Base-by-base conservation (phyloP, 2,888 invertebrate species). In the Hyppa rectilinea region DNA sequence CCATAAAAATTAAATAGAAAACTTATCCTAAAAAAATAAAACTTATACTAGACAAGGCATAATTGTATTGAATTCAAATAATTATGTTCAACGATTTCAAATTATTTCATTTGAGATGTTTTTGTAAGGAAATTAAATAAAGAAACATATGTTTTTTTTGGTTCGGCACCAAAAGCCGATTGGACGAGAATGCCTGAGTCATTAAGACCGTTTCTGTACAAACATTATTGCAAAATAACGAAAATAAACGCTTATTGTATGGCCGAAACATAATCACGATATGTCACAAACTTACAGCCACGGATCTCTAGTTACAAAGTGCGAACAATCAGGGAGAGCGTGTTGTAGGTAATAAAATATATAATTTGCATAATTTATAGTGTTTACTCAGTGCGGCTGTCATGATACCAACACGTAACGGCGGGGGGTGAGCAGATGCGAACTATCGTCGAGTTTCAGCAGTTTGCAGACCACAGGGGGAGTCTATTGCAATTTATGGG, bases 281-380 rank as follows among this genome's bases (percentile, higher is more conserved):
- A 72, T 61, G 71, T 79, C 76, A 75, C 69, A 73, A 77, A 80
- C 72, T 78, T 78, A 55, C 63, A 71, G 40, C 50, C 56, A 58
- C 50, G 47, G 49, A 76, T 80, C 61, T 64, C 55, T 59, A 71
- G 59, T 69, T 71, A 36, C 69, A 75, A 67, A 81, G 74, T 77
- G 78, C 68, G 55, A 80, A 78, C 81, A 80, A 76, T 78, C 72
- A 72, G 60, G 74, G 68, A 65, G 53, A 62, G 58, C 65, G 61
- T 50, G 61, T 58, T 47, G 75, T 67, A 75, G 61, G 74, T 79
- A 76, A 79, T 83, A 81, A 84, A 83, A 85, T 83, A 79, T 71
- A 80, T 78, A 72, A 84, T 85, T 84, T 85, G 76, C 84, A 83
- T 84, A 85, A 84, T 85, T 79, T 85, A 84, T 83, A 56, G 74